Evolutionary conservation across 2,888 invertebrate genomes (phyloP), one percentile per base, ranked within the genome.

Genomic region (Lasioglossum oenotherae): DNA sequence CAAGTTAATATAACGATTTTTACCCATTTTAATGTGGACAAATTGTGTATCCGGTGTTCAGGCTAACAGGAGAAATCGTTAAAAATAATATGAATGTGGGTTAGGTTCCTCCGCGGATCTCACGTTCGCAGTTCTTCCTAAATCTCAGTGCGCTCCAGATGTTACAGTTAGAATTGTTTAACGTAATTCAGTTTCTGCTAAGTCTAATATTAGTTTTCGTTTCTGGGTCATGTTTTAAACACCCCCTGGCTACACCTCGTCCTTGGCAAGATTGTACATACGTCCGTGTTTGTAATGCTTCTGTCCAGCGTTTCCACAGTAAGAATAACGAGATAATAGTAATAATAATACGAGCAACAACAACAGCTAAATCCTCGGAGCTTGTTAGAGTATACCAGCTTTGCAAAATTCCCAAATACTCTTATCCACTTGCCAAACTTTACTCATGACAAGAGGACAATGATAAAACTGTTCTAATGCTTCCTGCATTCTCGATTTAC

Each of bases 171-270:
- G 31, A 1, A 64, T 64, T 64, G 64, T 64, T 64, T 64, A 64
- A 31, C 64, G 64, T 64, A 64, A 64, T 64, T 64, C 31, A 64
- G 64, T 64, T 64, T 64, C 64, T 64, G 64, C 64, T 31, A 64
- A 31, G 64, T 64, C 64, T 14, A 64, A 64, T 64, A 64, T 64
- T 64, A 64, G 64, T 60, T 64, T 64, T 64, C 27, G 64, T 64
- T 64, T 64, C 64, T 64, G 64, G 64, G 64, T 64, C 64, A 64
- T 64, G 64, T 64, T 64, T 64, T 64, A 31, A 64, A 57, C 46
- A 57, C 57, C 74, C n/a, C 38, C 35, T 57, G 46, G 57, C 38
- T 53, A 57, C 23, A 49, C 16, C 53, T 16, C 64, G 64, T 64
- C 64, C 64, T 64, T 64, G 27, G 31, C 64, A 14, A 64, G 64